A percentile compares a stretch with the other conserved stretches of the same genome.
These are phyloP conservation scores for Anarsia innoxiella DNA, from an alignment of 2,888 invertebrate genomes.

Conservation along the genomic window DNA sequence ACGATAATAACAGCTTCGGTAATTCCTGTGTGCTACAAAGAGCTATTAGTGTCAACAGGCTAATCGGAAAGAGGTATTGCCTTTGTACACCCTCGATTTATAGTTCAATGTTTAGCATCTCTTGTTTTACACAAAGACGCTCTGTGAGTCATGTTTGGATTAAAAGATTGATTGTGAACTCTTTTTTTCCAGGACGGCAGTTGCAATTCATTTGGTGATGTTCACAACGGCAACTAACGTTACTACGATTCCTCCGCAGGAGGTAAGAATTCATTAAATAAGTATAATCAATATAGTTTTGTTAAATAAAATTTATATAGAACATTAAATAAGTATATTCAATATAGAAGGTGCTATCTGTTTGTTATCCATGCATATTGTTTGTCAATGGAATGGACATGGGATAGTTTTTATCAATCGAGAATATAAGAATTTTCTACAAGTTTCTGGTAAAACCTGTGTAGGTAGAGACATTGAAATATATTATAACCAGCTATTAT, in stretches of 20 bases:
- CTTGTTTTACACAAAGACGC: neutral
- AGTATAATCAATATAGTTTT: too few relatives aligned
- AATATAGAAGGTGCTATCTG: too few relatives aligned
- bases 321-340: too few relatives aligned
- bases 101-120: conserved; percentile 4
- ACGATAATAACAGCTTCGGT: conserved; percentile 30
- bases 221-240: conserved; percentile 39
- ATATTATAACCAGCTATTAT: too few relatives aligned
- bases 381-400: too few relatives aligned
- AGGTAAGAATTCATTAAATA: too few relatives aligned
- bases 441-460: too few relatives aligned
- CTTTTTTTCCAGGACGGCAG: conserved; percentile 47
- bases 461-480: too few relatives aligned
- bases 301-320: too few relatives aligned
- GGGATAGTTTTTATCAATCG: too few relatives aligned
- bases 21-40: conserved; percentile 6
- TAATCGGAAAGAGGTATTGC: conserved; percentile 4
- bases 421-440: too few relatives aligned
- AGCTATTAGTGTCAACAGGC: conserved; percentile 15
- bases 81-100: conserved; percentile 3
- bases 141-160: neutral
- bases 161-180: neutral
- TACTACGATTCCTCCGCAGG: conserved; percentile 29
- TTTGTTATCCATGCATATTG: too few relatives aligned
- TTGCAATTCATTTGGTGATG: conserved; percentile 43